These are phyloP conservation scores for Scylla paramamosain DNA, from an alignment of 1,140 invertebrate genomes.

Conservation along the genomic window DNA sequence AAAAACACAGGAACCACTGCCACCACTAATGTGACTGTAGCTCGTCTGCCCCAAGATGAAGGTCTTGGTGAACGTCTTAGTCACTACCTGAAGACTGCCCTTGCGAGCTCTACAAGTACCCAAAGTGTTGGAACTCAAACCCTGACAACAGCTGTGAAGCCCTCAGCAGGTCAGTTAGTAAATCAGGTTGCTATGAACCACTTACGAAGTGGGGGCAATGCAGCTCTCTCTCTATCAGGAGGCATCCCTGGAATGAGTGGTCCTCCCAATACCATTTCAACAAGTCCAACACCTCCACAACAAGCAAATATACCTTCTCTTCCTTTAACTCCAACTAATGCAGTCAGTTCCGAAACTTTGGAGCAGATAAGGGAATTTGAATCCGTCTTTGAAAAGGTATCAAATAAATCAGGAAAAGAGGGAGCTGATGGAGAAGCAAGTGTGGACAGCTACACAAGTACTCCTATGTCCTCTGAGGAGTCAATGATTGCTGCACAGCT, in stretches of 20 bases:
- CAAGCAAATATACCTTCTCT: constrained; percentile 69
- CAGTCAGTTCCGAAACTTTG: constrained; percentile 84
- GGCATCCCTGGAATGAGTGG: constrained; percentile 57
- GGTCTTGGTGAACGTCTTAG: constrained; percentile 76
- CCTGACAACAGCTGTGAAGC: constrained; percentile 76
- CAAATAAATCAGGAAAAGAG: constrained; percentile 83
- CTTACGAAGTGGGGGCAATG: constrained; percentile 67
- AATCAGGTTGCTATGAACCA: constrained; percentile 77
- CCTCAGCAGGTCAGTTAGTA: constrained; percentile 75
- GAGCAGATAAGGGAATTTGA: constrained; percentile 91
- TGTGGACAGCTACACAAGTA: constrained; percentile 67
- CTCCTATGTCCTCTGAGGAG: constrained; percentile 76
- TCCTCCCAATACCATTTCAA: constrained; percentile 48
- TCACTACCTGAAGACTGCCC: constrained; percentile 76
- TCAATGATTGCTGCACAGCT: constrained; percentile 77
- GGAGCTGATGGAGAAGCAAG: constrained; percentile 80
- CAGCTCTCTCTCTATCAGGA: constrained; percentile 67
- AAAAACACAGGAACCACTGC: constrained; percentile 62
- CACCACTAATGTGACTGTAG: constrained; percentile 55
- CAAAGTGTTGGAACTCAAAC: constrained; percentile 78
- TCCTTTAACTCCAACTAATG: constrained; percentile 80
- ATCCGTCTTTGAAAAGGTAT: constrained; percentile 87
- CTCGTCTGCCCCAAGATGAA: constrained; percentile 75
- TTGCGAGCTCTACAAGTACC: constrained; percentile 76
- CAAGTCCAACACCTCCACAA: constrained; percentile 60